These are phyloP conservation scores for Nemotelus nigrinus DNA, from an alignment of 2,888 invertebrate species.

Conservation along the genomic window DNA sequence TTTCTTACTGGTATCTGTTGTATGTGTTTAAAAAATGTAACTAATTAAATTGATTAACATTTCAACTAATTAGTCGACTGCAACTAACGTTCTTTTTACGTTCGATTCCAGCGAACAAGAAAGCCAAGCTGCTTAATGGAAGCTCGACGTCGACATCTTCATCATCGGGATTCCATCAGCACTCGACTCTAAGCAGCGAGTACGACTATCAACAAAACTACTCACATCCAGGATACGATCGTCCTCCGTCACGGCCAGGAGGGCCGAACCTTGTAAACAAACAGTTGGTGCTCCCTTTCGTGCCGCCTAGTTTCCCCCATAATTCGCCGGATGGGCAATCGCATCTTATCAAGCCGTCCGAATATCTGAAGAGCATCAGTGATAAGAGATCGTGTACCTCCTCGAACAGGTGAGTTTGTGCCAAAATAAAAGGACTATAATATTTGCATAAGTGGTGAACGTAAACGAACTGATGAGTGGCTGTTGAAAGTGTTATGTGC, in stretches of 20 bases:
- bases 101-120: conserved; percentile 66
- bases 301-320: conserved; percentile 89
- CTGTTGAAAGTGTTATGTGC: neutral
- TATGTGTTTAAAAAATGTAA: conserved; percentile 16
- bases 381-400: conserved; percentile 68
- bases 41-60: conserved; percentile 46
- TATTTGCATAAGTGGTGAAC: neutral
- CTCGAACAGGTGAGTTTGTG: conserved; percentile 64
- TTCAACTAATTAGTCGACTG: conserved; percentile 44
- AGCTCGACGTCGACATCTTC: conserved; percentile 54
- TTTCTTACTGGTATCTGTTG: conserved; percentile 25
- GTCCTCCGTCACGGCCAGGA: conserved; percentile 57
- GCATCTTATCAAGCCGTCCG: conserved; percentile 90
- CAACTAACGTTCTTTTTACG: conserved; percentile 53
- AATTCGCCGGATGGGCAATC: conserved; percentile 76
- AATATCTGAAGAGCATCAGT: conserved; percentile 87
- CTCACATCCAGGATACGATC: conserved; percentile 54
- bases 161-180: conserved; percentile 52
- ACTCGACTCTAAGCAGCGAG: conserved; percentile 40
- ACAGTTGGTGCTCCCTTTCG: conserved; percentile 87
- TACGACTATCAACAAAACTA: conserved; percentile 61
- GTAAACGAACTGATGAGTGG: neutral
- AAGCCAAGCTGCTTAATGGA: conserved; percentile 65
- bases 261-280: conserved; percentile 80
- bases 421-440: conserved; percentile 4